Evolutionary conservation across 2,113 vertebrate species (phyloP).

Genomic region (Panthera uncia): DNA sequence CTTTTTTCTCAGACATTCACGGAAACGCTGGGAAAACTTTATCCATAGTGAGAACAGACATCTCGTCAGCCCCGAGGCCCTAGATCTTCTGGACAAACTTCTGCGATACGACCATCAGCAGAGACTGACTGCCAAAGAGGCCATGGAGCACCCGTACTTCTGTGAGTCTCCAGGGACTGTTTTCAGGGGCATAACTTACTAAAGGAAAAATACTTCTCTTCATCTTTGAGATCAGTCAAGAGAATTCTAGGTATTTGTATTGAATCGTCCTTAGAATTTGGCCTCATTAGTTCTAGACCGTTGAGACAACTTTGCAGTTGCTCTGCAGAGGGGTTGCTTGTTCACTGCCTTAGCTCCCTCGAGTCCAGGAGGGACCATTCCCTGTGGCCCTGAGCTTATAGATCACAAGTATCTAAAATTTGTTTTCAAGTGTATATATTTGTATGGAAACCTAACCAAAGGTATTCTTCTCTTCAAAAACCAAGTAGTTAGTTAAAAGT

Average conservation of each 20-base stretch:
- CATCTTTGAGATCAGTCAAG: neutral
- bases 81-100: slow-evolving; percentile 98
- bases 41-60: slow-evolving; percentile 99
- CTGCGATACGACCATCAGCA: slow-evolving; percentile 99
- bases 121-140: slow-evolving; percentile 97
- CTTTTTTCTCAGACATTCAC: slow-evolving; percentile 89
- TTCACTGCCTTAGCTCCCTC: neutral
- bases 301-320: neutral
- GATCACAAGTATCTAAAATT: neutral
- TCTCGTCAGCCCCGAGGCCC: slow-evolving; percentile 95
- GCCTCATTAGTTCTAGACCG: neutral
- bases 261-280: neutral
- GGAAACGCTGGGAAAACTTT: slow-evolving; percentile 99
- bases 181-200: neutral
- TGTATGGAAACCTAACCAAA: neutral
- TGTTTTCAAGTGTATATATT: neutral
- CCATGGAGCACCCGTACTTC: slow-evolving; percentile 98
- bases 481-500: neutral
- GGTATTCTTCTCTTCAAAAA: neutral
- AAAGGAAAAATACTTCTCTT: neutral
- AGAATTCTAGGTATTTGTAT: neutral
- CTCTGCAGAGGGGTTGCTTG: neutral
- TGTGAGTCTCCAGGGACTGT: slow-evolving; percentile 86
- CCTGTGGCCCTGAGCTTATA: neutral
- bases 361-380: neutral